Percentiles rank a stretch among this genome's conserved stretches.
Evolutionary conservation across 2,113 vertebrate genomes (phyloP).

Genomic region (Neogale vison): DNA sequence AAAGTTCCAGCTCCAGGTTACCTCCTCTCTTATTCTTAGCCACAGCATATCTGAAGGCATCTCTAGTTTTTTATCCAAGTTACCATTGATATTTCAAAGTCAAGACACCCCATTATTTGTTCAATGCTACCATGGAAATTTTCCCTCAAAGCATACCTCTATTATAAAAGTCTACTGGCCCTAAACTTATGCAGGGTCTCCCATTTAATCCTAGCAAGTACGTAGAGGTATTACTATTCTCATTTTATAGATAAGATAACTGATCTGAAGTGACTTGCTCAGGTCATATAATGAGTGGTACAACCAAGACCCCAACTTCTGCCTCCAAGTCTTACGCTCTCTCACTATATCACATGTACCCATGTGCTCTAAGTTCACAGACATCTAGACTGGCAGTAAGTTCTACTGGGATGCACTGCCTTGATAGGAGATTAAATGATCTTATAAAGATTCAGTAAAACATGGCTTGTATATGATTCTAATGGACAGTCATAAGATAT

Average conservation of each 20-base stretch:
- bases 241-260: not conserved
- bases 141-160: not conserved
- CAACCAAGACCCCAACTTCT: not conserved
- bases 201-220: not conserved
- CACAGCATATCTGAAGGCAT: not conserved
- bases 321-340: not conserved
- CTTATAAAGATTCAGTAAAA: not conserved
- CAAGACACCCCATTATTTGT: not conserved
- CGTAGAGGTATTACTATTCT: not conserved
- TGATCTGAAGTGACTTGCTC: not conserved
- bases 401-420: not conserved
- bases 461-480: not conserved
- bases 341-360: not conserved
- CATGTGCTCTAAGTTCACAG: not conserved
- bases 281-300: not conserved
- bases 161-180: not conserved
- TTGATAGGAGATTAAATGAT: not conserved
- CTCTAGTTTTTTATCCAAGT: not conserved
- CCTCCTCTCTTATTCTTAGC: not conserved
- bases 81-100: not conserved
- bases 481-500: not conserved
- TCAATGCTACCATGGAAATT: not conserved
- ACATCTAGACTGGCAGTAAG: not conserved
- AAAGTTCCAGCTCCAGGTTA: not conserved
- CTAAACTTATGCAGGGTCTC: not conserved